Conservation (phyloP, 2,113 vertebrate species). For the Caracal caracal region DNA sequence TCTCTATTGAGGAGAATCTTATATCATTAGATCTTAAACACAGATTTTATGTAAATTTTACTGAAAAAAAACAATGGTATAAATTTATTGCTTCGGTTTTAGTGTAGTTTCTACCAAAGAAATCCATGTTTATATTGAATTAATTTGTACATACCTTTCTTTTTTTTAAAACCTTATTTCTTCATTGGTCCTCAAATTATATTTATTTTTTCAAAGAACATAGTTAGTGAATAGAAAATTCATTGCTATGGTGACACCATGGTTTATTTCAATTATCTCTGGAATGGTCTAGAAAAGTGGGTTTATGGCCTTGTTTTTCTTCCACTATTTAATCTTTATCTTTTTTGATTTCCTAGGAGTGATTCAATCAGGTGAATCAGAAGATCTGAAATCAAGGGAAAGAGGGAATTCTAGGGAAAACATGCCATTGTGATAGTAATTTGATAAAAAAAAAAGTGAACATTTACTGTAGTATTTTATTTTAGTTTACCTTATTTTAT, state of each 20-base stretch:
- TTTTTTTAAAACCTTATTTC: not conserved
- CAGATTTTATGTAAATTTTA: constrained; percentile 45
- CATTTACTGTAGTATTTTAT: not conserved
- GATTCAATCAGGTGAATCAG: not conserved
- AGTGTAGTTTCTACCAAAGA: not conserved
- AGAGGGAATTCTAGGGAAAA: not conserved
- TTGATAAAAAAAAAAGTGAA: not conserved
- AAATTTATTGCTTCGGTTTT: not conserved
- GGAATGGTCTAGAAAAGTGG: constrained; percentile 2
- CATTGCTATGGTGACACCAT: not conserved
- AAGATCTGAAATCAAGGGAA: not conserved
- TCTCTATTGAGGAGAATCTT: not conserved
- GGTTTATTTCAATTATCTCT: not conserved
- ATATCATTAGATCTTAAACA: not conserved
- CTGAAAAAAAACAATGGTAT: not conserved
- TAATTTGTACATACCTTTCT: not conserved
- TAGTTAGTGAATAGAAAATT: not conserved
- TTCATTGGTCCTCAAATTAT: not conserved
- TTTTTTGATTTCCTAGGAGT: constrained; percentile 19
- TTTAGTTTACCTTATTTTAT: too few relatives aligned
- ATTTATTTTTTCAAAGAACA: constrained; percentile 11
- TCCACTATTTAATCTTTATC: not conserved
- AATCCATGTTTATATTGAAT: not conserved
- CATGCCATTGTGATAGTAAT: not conserved
- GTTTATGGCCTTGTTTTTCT: constrained; percentile 20